Percentiles rank a stretch among this genome's conserved stretches.
These are phyloP conservation scores for Drosophila punjabiensis DNA, from an alignment of 1,140 invertebrate species.

Conservation along the genomic window DNA sequence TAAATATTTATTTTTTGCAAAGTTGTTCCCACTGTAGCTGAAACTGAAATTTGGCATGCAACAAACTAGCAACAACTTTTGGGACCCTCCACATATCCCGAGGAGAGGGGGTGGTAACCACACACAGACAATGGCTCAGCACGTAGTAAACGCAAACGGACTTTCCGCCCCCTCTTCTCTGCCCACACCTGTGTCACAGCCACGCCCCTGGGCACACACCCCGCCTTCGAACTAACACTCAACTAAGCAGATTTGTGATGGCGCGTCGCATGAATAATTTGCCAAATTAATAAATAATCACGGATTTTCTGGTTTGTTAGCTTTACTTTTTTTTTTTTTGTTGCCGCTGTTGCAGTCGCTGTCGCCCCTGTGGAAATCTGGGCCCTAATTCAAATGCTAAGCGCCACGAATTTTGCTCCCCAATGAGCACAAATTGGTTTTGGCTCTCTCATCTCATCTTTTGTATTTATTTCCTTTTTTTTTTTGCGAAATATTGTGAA, in stretches of 20 bases:
- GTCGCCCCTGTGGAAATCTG: constrained; percentile 2
- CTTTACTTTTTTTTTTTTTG: constrained; percentile 46
- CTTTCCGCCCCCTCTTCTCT: background rate
- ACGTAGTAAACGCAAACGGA: constrained; percentile 33
- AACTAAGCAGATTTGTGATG: constrained; percentile 70
- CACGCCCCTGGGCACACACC: background rate
- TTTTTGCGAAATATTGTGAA: constrained; percentile 39
- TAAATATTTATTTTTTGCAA: background rate
- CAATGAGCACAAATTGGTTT: constrained; percentile 51
- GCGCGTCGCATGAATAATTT: constrained; percentile 77
- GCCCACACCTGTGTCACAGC: constrained; percentile 11
- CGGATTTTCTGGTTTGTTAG: constrained; percentile 78
- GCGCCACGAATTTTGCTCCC: constrained; percentile 54
- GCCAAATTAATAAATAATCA: constrained; percentile 83
- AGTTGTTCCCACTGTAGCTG: constrained; percentile 1
- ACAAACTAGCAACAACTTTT: constrained; percentile 48
- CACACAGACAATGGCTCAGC: constrained; percentile 41
- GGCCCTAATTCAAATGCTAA: constrained; percentile 54
- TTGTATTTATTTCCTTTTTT: constrained; percentile 15
- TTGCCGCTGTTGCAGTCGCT: constrained; percentile 7
- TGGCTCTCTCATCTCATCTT: constrained; percentile 33
- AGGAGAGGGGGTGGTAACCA: constrained; percentile 2
- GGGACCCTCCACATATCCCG: constrained; percentile 7
- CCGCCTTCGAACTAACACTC: constrained; percentile 45
- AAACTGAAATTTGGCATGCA: constrained; percentile 42